Base-by-base conservation (phyloP, 2,888 invertebrate species). In the Heliconius hortense region DNA sequence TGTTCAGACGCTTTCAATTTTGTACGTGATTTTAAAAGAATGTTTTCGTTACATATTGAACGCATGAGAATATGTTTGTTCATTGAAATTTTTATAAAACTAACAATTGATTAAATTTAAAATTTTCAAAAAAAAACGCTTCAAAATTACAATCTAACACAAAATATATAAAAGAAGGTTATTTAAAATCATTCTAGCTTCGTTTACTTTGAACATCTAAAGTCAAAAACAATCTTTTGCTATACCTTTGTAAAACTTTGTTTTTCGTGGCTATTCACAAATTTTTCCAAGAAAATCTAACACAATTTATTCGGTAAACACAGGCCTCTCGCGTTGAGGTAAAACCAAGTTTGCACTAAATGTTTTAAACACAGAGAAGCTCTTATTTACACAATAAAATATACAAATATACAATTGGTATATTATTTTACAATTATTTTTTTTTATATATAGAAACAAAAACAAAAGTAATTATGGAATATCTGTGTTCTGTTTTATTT, bases 261-360 rank as follows among this genome's bases (percentile, higher is more conserved):
- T 69, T 53, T 26, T 53, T 53, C 53, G 26, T 60, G 28, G 26
- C 28, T 53, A 53, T 69, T 76, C 67, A 56, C n/a, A 28, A 66
- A 63, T 72, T 74, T 71, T 68, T 68, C 56, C 18, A 70, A 69
- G 70, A 31, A 66, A 72, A 75, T 73, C 26, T 53, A 73, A 73
- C 73, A 56, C 31, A 70, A 73, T 74, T 70, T 64, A 56, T 70
- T 64, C n/a, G 26, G 56, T 70, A 70, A 64, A 69, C 62, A 74
- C 66, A n/a, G 62, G 24, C 53, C 53, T 70, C 74, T 62, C 68
- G 74, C n/a, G 60, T 62, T 31, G 62, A 70, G 70, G 70, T 56
- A 26, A 70, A n/a, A 69, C 31, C 18, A 67, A 66, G 21, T 63
- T 64, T 31, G 39, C 53, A 60, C 69, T 24, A 43, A 62, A 53